These are phyloP conservation scores for Palythoa grandis DNA, from an alignment of 92 coral and sea anemone genomes.

Conservation along the genomic window DNA sequence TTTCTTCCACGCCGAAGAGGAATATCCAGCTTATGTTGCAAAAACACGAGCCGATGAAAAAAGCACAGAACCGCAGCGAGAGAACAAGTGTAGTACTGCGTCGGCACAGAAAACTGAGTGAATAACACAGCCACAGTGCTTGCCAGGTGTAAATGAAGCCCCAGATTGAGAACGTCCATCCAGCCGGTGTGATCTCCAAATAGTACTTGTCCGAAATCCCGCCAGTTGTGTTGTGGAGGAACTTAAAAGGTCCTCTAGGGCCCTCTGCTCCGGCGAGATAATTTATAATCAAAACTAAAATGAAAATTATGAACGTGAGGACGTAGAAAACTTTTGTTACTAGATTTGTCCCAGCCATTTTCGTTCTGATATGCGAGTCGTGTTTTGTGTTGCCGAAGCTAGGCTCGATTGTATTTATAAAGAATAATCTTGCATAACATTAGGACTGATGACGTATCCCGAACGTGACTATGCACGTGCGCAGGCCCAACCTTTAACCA, in stretches of 20 bases:
- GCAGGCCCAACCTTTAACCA: too few species aligned
- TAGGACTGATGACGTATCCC: too few species aligned
- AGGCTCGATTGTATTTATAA: too few species aligned
- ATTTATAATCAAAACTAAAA: slow-evolving; percentile 5
- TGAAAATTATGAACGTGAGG: not conserved
- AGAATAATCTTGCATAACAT: too few species aligned
- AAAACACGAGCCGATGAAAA: slow-evolving; percentile 63
- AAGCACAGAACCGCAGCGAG: slow-evolving; percentile 67
- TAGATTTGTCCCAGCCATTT: not conserved
- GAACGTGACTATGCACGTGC: too few species aligned
- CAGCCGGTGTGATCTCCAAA: slow-evolving; percentile 75
- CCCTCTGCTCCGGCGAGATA: slow-evolving; percentile 20
- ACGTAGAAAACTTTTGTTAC: not conserved
- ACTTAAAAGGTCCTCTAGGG: slow-evolving; percentile 25
- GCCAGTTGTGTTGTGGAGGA: slow-evolving; percentile 60
- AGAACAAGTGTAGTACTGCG: slow-evolving; percentile 64
- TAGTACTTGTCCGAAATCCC: slow-evolving; percentile 61
- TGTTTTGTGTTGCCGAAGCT: too few species aligned
- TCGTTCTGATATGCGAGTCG: too few species aligned
- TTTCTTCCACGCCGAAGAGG: slow-evolving; percentile 65
- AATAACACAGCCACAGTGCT: slow-evolving; percentile 74
- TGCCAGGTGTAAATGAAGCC: slow-evolving; percentile 82
- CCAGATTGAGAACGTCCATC: slow-evolving; percentile 87
- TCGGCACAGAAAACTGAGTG: slow-evolving; percentile 75
- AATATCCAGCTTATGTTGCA: slow-evolving; percentile 78